phyloP scores from a whole-genome alignment of 1,140 invertebrate species.

The Trachymyrmex cornetzi region DNA sequence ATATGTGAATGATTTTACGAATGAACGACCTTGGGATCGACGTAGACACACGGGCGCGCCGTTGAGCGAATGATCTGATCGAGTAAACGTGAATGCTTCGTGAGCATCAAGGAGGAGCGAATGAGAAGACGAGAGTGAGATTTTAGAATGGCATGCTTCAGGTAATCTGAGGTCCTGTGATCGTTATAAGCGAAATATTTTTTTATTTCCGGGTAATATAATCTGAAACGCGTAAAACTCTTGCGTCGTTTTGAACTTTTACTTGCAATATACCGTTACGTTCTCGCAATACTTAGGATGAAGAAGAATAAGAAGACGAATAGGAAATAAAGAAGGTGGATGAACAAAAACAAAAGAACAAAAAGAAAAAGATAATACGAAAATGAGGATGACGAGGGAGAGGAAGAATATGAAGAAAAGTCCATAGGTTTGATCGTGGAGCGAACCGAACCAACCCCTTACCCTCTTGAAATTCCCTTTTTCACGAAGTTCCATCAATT shows the following conservation, averaged over 20 bases:
- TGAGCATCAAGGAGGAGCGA: constrained; percentile 77
- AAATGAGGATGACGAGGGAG: constrained; percentile 82
- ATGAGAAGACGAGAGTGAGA: constrained; percentile 69
- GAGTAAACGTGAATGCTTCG: constrained; percentile 75
- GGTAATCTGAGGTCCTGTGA: constrained; percentile 87
- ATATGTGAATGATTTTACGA: constrained; percentile 57
- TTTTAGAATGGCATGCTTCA: constrained; percentile 84
- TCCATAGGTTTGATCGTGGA: constrained; percentile 79
- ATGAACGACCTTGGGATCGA: constrained; percentile 68
- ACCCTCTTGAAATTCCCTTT: constrained; percentile 54
- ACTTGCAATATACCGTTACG: constrained; percentile 87
- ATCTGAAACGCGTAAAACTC: constrained; percentile 84
- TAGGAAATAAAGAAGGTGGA: constrained; percentile 75
- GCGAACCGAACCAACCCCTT: constrained; percentile 70
- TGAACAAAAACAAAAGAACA: constrained; percentile 75
- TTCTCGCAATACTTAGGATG: constrained; percentile 86
- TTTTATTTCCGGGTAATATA: constrained; percentile 86
- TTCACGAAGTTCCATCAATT: constrained; percentile 71
- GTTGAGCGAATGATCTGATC: constrained; percentile 52
- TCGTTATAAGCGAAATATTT: constrained; percentile 88
- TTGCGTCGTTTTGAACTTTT: constrained; percentile 87
- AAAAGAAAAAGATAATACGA: constrained; percentile 68
- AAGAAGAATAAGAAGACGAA: constrained; percentile 78
- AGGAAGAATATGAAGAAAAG: constrained; percentile 72
- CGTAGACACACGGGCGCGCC: constrained; percentile 69